Evolutionary conservation across 1,140 invertebrate species (phyloP).

Genomic region (Halyomorpha halys): DNA sequence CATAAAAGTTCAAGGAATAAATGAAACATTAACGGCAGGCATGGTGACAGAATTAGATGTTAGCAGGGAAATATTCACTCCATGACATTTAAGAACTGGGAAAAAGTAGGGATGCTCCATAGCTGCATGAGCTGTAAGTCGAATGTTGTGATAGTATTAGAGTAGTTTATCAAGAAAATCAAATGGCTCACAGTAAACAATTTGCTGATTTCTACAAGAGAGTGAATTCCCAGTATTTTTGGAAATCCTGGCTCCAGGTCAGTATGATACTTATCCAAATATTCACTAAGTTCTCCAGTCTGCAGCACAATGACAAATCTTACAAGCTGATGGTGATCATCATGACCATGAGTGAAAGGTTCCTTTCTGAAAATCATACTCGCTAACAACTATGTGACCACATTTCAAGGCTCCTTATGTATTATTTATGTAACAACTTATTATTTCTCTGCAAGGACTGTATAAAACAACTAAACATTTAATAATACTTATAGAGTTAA

Average conservation of each 20-base stretch:
- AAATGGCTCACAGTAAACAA: slow-evolving; percentile 94
- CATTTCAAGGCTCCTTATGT: too few species aligned
- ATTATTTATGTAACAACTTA: too few species aligned
- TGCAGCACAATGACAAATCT: slow-evolving; percentile 99
- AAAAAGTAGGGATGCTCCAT: slow-evolving; percentile 99
- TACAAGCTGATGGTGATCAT: slow-evolving; percentile 99
- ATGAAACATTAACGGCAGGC: slow-evolving; percentile 10
- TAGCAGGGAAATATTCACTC: background rate
- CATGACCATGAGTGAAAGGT: slow-evolving; percentile 99
- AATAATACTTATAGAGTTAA: too few species aligned
- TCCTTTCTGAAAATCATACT: slow-evolving; percentile 99
- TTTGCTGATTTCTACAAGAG: slow-evolving; percentile 95
- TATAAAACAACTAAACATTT: too few species aligned
- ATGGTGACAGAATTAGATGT: slow-evolving; percentile 15
- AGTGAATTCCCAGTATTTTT: slow-evolving; percentile 58
- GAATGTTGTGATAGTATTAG: slow-evolving; percentile 97
- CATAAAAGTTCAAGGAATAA: slow-evolving; percentile 7
- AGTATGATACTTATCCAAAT: slow-evolving; percentile 99
- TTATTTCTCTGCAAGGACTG: too few species aligned
- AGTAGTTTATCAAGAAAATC: slow-evolving; percentile 98
- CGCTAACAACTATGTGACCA: slow-evolving; percentile 98
- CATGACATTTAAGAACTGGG: slow-evolving; percentile 13
- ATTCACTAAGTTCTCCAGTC: slow-evolving; percentile 97
- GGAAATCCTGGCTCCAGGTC: slow-evolving; percentile 70
- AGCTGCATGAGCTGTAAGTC: slow-evolving; percentile 95